Evolutionary conservation across 2,113 vertebrate species (phyloP).

Genomic region (Panthera tigris): DNA sequence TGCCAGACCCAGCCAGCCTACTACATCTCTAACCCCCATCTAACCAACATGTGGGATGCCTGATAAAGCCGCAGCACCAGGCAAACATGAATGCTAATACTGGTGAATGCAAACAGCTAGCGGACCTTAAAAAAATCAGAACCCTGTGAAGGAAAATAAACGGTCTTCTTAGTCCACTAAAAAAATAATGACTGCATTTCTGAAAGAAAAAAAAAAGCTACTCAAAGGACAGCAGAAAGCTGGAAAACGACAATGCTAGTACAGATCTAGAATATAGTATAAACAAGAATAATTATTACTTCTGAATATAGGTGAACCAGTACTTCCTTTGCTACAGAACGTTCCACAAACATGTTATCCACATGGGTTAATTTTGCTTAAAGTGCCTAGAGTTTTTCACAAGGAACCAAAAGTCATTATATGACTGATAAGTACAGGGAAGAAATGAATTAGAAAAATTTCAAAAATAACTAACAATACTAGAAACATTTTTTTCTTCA

Average conservation of each 20-base stretch:
- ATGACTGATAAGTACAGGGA: slow-evolving; percentile 22
- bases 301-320: not conserved
- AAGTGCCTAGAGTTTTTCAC: slow-evolving; percentile 9
- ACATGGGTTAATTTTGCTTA: not conserved
- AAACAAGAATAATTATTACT: not conserved
- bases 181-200: not conserved
- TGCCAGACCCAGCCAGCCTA: not conserved
- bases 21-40: not conserved
- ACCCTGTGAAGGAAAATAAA: not conserved
- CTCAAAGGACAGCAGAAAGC: not conserved
- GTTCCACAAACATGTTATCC: not conserved
- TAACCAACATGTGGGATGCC: slow-evolving; percentile 16
- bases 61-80: slow-evolving; percentile 11
- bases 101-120: not conserved
- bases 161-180: not conserved
- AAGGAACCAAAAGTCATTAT: slow-evolving; percentile 22
- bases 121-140: slow-evolving; percentile 9
- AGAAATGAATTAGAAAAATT: slow-evolving; percentile 36
- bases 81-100: slow-evolving; percentile 21
- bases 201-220: not conserved
- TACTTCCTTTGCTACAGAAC: not conserved
- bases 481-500: not conserved
- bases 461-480: slow-evolving; percentile 38
- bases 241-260: not conserved
- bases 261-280: not conserved